Base-by-base conservation (phyloP, 2,797 vertebrate genomes). In the Octomys mimax region DNA sequence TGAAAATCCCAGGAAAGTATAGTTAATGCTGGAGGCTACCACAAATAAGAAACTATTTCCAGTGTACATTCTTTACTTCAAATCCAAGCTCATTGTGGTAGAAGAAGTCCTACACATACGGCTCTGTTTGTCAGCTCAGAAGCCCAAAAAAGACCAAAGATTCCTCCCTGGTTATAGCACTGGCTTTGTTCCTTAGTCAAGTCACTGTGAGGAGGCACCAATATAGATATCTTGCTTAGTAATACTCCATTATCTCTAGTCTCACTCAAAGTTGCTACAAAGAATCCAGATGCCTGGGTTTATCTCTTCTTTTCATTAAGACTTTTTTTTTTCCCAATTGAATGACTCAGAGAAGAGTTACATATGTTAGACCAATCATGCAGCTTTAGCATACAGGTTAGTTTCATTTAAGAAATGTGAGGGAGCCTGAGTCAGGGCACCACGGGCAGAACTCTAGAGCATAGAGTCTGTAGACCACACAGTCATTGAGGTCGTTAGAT, bases 281-380 rank as follows among this genome's bases (percentile, higher is more conserved):
- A 93, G 70, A 91, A 71, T 18, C 31, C 85, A 75, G 5, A 95
- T 86, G 33, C 33, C 85, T 86, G 11, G 52, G 24, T 66, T 79
- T 95, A 79, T 81, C 33, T 19, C n/a, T 83, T 42, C 4, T 64
- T 96, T 92, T 86, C 79, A 83, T 95, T 94, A 57, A 39, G 33
- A 85, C 19, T 73, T 71, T 57, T 31, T 75, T 73, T 78, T 64
- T 1, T 5, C 2, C 33, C 59, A 82, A 61, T 18, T 46, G 18
- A 66, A 33, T 82, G 54, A 84, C 24, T 59, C 13, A 1, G 28
- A 82, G 49, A 6, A 84, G 31, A 9, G 9, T 21, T 85, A 36
- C 2, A 42, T 42, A 52, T 10, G 26, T 28, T 90, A 28, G 16
- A 57, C 24, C 33, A 13, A 28, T 49, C 2, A 11, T 57, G 49